These are phyloP conservation scores for Copidosoma aretas DNA, from an alignment of 2,888 invertebrate genomes.

Conservation along the genomic window DNA sequence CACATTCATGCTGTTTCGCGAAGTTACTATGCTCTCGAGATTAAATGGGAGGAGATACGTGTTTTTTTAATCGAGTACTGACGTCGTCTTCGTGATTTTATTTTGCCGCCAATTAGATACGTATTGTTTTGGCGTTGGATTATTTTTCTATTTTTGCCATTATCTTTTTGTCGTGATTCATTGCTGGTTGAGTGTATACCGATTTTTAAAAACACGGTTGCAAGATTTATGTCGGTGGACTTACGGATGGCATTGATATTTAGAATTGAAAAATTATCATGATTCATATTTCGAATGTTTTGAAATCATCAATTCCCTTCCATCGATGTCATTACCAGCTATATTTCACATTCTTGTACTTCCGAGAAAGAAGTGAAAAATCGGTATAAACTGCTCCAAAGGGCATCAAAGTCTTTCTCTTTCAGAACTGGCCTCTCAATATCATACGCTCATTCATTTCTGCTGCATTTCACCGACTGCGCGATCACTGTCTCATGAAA, in stretches of 20 bases:
- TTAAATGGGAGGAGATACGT: too few relatives aligned
- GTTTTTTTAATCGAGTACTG: background rate
- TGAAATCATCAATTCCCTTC: constrained; percentile 4
- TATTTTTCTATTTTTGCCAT: constrained; percentile 23
- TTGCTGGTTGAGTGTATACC: constrained; percentile 41
- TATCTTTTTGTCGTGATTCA: constrained; percentile 30
- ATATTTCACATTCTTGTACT: constrained; percentile 23
- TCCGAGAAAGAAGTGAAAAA: background rate
- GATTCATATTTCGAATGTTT: too few relatives aligned
- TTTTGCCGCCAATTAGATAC: too few relatives aligned
- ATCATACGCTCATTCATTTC: constrained; percentile 42
- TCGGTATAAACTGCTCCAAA: constrained; percentile 36
- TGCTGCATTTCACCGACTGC: constrained; percentile 40
- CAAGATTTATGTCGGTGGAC: too few relatives aligned
- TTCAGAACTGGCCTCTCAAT: constrained; percentile 29
- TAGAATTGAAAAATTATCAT: too few relatives aligned
- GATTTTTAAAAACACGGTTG: constrained; percentile 1
- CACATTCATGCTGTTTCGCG: too few relatives aligned
- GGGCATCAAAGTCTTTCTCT: constrained; percentile 36
- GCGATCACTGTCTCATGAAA: constrained; percentile 29
- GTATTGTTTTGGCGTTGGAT: too few relatives aligned
- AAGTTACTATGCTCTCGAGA: too few relatives aligned
- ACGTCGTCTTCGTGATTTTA: constrained; percentile 1
- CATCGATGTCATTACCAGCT: too few relatives aligned
- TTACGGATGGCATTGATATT: too few relatives aligned